A percentile compares a stretch with the other conserved stretches of the same genome.
Conservation (phyloP, 2,888 invertebrate genomes). For the Philereme transversata region DNA sequence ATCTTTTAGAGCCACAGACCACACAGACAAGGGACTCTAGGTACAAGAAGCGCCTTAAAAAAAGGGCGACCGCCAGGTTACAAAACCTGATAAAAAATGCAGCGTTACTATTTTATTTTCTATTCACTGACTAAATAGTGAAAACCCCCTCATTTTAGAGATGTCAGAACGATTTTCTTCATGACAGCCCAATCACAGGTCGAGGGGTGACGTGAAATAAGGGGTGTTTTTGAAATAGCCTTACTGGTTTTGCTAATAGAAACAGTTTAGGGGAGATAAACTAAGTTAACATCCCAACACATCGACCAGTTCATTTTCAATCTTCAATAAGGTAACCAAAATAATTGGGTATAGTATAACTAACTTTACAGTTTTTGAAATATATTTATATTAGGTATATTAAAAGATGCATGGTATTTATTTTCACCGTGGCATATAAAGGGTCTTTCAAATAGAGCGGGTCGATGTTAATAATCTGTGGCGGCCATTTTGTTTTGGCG, state of each 20-base stretch:
- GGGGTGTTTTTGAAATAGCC: conserved; percentile 39
- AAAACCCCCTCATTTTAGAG: conserved; percentile 24
- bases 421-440: too few species aligned
- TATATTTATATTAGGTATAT: too few species aligned
- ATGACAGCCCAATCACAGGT: conserved; percentile 70
- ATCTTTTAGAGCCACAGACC: too few species aligned
- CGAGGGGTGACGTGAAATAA: conserved; percentile 48
- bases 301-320: conserved; percentile 18
- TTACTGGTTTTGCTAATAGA: conserved; percentile 39
- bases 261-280: conserved; percentile 29
- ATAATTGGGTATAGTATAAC: not conserved
- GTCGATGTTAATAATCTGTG: too few species aligned
- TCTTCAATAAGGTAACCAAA: not conserved
- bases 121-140: conserved; percentile 19
- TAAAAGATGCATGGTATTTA: too few species aligned
- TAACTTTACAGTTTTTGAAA: too few species aligned
- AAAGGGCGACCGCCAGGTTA: too few species aligned
- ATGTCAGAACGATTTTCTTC: conserved; percentile 60
- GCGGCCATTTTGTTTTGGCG: too few species aligned
- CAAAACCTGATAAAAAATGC: too few species aligned
- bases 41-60: too few species aligned
- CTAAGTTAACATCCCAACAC: conserved; percentile 28
- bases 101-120: conserved; percentile 1
- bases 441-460: too few species aligned
- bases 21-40: too few species aligned